Conservation (phyloP, 1,140 invertebrate genomes). For the Mactra quadrangularis region DNA sequence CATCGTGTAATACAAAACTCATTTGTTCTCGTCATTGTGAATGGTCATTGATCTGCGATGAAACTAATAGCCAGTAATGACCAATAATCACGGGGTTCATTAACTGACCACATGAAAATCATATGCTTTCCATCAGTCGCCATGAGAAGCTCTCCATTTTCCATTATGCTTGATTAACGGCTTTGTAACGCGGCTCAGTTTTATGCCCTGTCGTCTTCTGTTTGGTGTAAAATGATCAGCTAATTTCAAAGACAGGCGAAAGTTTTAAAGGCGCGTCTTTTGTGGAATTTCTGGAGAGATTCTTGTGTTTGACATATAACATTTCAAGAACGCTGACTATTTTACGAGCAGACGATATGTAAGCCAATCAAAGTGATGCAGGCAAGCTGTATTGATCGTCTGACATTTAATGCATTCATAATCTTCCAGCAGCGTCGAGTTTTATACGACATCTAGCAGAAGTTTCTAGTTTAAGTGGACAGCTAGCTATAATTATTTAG, state of each 20-base stretch:
- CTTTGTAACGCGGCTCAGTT: slow-evolving; percentile 21
- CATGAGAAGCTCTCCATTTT: slow-evolving; percentile 4
- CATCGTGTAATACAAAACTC: slow-evolving; percentile 27
- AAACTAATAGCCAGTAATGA: slow-evolving; percentile 55
- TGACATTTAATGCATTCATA: too few relatives aligned
- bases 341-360: neutral
- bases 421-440: too few relatives aligned
- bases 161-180: slow-evolving; percentile 45
- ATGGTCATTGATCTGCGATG: slow-evolving; percentile 24
- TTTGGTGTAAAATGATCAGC: slow-evolving; percentile 47
- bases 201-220: slow-evolving; percentile 10
- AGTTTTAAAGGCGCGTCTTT: slow-evolving; percentile 7
- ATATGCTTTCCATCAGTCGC: slow-evolving; percentile 46
- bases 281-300: neutral
- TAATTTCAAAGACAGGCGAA: slow-evolving; percentile 20
- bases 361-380: slow-evolving; percentile 24
- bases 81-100: slow-evolving; percentile 28
- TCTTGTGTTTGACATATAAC: slow-evolving; percentile 11
- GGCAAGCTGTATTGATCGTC: too few relatives aligned
- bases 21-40: slow-evolving; percentile 30
- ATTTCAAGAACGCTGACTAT: slow-evolving; percentile 36
- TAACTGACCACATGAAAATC: slow-evolving; percentile 57
- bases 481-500: too few relatives aligned
- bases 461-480: too few relatives aligned
- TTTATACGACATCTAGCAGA: too few relatives aligned